A percentile compares a stretch with the other conserved stretches of the same genome.
phyloP scores from a whole-genome alignment of 2,888 invertebrate genomes.

The Plagodis pulveraria region DNA sequence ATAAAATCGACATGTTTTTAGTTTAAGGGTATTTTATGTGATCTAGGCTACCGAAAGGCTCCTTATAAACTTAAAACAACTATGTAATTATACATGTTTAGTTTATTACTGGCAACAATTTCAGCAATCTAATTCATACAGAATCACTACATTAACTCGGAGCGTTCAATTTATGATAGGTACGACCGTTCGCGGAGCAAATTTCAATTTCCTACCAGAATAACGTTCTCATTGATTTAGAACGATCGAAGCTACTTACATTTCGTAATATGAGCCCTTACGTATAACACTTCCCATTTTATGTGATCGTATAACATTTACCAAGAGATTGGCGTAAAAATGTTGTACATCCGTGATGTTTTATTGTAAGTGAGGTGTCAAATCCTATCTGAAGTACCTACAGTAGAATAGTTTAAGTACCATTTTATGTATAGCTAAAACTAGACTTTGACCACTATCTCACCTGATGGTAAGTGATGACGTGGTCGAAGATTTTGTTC shows the following conservation, averaged over 20 bases:
- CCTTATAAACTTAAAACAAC: too few relatives aligned
- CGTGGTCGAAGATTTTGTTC: too few relatives aligned
- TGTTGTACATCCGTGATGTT: slow-evolving; percentile 20
- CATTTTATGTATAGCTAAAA: too few relatives aligned
- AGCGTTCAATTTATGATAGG: slow-evolving; percentile 1
- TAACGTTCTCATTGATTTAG: slow-evolving; percentile 60
- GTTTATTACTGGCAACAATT: slow-evolving; percentile 24
- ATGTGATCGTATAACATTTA: slow-evolving; percentile 43
- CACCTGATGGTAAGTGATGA: too few relatives aligned
- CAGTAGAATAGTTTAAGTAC: background rate
- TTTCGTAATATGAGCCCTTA: slow-evolving; percentile 36
- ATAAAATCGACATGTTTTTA: too few relatives aligned
- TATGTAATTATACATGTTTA: too few relatives aligned
- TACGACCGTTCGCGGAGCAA: slow-evolving; percentile 50
- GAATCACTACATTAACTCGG: slow-evolving; percentile 42
- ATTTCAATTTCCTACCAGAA: slow-evolving; percentile 68
- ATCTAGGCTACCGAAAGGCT: too few relatives aligned
- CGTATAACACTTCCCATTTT: slow-evolving; percentile 35
- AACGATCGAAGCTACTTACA: slow-evolving; percentile 38
- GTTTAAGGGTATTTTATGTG: too few relatives aligned
- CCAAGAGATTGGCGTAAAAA: slow-evolving; percentile 37
- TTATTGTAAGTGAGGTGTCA: background rate
- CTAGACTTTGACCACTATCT: too few relatives aligned
- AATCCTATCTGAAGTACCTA: too few relatives aligned
- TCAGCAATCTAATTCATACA: slow-evolving; percentile 33